These are phyloP conservation scores for Drosophila sp. DNA, from an alignment of 1,140 invertebrate genomes.

Conservation along the genomic window DNA sequence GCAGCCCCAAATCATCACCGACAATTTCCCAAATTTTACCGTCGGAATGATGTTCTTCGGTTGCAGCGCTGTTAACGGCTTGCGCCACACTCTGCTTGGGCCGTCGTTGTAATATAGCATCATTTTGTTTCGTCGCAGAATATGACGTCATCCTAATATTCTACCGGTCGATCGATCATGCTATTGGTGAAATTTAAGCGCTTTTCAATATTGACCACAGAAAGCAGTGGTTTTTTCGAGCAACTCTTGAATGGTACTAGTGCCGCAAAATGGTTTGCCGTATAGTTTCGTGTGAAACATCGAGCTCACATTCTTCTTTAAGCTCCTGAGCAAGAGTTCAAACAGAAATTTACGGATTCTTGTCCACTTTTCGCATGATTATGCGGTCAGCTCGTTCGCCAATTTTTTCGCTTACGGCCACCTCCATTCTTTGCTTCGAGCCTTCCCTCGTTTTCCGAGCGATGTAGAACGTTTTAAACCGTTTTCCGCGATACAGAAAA, in stretches of 20 bases:
- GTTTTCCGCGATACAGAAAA: no score
- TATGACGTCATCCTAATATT: neutral
- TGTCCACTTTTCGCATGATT: neutral
- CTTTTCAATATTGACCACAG: no score
- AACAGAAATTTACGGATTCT: neutral
- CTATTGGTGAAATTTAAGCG: no score
- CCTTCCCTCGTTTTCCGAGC: no score
- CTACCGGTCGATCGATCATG: no score
- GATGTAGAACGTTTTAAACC: no score
- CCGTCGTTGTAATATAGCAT: neutral
- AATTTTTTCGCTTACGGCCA: no score
- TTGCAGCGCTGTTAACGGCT: neutral
- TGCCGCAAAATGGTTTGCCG: neutral
- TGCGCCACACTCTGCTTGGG: neutral
- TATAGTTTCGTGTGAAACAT: neutral
- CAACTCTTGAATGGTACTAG: neutral
- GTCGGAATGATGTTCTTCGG: neutral
- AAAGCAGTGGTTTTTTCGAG: neutral
- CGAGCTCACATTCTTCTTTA: neutral
- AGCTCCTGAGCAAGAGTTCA: neutral
- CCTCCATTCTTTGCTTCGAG: no score
- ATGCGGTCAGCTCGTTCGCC: no score
- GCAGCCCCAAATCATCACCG: no score
- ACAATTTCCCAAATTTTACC: neutral
- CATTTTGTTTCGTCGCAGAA: no score